Conservation (phyloP, 2,113 vertebrate genomes). For the Nanger granti region DNA sequence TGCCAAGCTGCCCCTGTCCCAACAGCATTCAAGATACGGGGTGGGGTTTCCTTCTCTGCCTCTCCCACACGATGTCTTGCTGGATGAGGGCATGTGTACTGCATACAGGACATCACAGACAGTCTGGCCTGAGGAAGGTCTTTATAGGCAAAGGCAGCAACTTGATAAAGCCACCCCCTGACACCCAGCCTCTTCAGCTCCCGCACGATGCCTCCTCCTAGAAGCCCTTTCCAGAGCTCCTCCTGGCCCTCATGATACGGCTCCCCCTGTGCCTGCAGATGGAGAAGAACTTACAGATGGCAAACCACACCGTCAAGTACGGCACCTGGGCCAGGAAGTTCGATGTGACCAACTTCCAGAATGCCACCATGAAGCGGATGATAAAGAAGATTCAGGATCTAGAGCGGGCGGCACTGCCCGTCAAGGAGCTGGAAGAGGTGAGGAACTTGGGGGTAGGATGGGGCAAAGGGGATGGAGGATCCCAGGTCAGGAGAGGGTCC, state of each 20-base stretch:
- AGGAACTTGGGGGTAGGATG: not conserved
- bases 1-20: not conserved
- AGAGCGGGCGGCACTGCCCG: slow-evolving; percentile 85
- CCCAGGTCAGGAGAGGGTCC: not conserved
- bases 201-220: not conserved
- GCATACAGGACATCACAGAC: not conserved
- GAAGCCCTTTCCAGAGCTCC: not conserved
- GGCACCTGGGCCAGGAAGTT: slow-evolving; percentile 85
- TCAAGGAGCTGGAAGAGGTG: slow-evolving; percentile 87
- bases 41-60: not conserved
- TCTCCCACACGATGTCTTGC: not conserved
- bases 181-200: not conserved
- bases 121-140: not conserved
- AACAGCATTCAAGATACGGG: not conserved
- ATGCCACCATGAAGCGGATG: slow-evolving; percentile 81
- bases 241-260: not conserved
- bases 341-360: slow-evolving; percentile 90
- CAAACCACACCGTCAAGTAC: slow-evolving; percentile 85
- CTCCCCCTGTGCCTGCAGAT: slow-evolving; percentile 77
- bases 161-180: not conserved
- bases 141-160: not conserved
- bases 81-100: fast-evolving
- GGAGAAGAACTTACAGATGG: slow-evolving; percentile 86
- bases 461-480: not conserved
- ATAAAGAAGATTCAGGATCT: slow-evolving; percentile 91